These are phyloP conservation scores for Leucopsar rothschildi DNA, from an alignment of 2,113 vertebrate species.

Conservation along the genomic window DNA sequence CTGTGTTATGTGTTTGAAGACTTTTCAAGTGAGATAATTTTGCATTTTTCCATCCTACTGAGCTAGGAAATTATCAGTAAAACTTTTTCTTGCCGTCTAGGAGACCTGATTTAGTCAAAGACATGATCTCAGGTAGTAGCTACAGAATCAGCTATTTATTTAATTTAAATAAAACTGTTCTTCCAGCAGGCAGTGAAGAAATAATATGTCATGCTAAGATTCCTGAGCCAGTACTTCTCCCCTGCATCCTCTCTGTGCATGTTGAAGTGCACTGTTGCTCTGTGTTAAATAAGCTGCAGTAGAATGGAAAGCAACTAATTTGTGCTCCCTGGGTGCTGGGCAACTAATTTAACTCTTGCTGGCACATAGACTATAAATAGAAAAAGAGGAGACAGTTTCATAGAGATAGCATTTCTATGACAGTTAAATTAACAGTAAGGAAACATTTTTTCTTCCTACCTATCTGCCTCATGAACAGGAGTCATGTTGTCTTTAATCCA, in stretches of 20 bases:
- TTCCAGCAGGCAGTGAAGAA: background rate
- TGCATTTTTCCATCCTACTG: conserved; percentile 37
- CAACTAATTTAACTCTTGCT: conserved; percentile 5
- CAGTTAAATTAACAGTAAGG: background rate
- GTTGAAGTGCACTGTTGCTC: background rate
- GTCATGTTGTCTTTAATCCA: background rate
- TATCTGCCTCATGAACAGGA: background rate
- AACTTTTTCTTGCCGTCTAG: background rate
- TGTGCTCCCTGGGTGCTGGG: background rate
- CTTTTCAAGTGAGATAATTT: background rate
- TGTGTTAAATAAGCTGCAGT: background rate
- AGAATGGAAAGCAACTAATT: background rate
- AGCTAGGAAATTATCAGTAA: conserved; percentile 45
- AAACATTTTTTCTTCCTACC: background rate
- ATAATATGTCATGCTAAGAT: background rate
- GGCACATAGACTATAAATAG: background rate
- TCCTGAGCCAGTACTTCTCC: background rate
- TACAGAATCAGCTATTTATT: conserved; percentile 18
- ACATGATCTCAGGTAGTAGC: background rate
- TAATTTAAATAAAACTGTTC: conserved; percentile 19
- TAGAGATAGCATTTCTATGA: background rate
- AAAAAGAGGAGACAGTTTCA: background rate
- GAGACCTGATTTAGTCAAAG: background rate
- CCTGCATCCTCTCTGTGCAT: background rate
- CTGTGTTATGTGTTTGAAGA: background rate